phyloP scores from a whole-genome alignment of 1,140 invertebrate species.

The Andrena cerasifolii region DNA sequence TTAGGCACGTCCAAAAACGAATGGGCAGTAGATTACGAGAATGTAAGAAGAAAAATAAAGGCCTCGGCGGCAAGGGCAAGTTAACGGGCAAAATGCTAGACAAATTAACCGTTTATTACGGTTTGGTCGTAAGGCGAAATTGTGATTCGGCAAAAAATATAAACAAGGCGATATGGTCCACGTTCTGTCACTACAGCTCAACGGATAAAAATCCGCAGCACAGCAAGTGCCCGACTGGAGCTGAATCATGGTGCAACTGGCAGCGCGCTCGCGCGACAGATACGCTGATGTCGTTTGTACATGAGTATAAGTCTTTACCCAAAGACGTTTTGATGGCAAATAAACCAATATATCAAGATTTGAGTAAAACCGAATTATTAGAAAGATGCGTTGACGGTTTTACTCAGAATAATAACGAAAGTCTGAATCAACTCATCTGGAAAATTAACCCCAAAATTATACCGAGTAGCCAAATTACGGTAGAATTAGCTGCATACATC shows the following conservation, averaged over 20 bases:
- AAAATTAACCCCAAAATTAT: too few relatives aligned
- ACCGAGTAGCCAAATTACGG: too few relatives aligned
- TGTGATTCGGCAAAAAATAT: conserved; percentile 56
- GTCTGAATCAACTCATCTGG: too few relatives aligned
- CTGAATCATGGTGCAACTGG: conserved; percentile 58
- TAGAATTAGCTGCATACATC: too few relatives aligned
- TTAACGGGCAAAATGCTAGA: conserved; percentile 30
- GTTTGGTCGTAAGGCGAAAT: conserved; percentile 56
- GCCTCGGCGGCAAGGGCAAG: conserved; percentile 32
- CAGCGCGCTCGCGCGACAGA: too few relatives aligned
- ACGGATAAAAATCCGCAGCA: too few relatives aligned
- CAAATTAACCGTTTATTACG: conserved; percentile 62
- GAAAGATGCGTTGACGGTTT: conserved; percentile 15
- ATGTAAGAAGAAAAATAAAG: conserved; percentile 51
- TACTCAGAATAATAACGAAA: background rate
- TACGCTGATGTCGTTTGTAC: too few relatives aligned
- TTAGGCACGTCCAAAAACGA: conserved; percentile 31
- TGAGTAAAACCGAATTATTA: too few relatives aligned
- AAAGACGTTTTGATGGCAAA: too few relatives aligned
- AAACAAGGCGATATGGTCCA: conserved; percentile 59
- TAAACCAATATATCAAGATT: too few relatives aligned
- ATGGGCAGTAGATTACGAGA: conserved; percentile 45
- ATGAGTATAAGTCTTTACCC: too few relatives aligned
- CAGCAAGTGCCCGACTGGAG: conserved; percentile 56
- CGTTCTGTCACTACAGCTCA: conserved; percentile 53